Evolutionary conservation across 1,140 invertebrate species (phyloP).

Genomic region (Tyrophagus putrescentiae): DNA sequence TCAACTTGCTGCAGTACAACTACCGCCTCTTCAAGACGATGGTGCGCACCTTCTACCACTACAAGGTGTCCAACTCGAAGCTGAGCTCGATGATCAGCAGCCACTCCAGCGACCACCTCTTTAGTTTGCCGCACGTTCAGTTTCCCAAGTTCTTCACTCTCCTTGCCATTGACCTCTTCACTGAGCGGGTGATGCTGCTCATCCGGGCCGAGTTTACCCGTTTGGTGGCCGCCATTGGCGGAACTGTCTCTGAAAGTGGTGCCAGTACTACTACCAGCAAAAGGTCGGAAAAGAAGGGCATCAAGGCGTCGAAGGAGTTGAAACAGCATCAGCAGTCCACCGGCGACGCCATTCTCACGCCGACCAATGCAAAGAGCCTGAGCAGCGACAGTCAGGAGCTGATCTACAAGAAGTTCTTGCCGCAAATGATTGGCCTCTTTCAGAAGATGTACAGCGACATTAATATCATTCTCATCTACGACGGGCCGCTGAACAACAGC

Average conservation of each 20-base stretch:
- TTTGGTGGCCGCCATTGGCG: too few species aligned
- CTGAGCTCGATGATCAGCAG: background rate
- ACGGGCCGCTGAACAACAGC: background rate
- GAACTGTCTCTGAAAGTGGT: too few species aligned
- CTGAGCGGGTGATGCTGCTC: conserved; percentile 1
- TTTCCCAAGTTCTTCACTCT: conserved; percentile 13
- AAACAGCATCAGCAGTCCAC: background rate
- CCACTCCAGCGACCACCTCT: background rate
- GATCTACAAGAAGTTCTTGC: background rate
- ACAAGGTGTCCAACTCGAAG: background rate
- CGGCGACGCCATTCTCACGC: background rate
- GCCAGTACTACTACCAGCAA: background rate
- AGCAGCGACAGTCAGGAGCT: background rate
- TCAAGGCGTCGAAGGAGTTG: background rate
- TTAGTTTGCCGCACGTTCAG: background rate
- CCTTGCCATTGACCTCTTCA: background rate
- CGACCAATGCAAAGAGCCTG: background rate
- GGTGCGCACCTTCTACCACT: background rate
- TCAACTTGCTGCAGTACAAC: background rate
- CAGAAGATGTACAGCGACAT: conserved; percentile 4
- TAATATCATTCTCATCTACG: background rate
- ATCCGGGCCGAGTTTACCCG: background rate
- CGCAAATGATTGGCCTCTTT: conserved; percentile 1
- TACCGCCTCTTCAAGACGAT: conserved; percentile 7
- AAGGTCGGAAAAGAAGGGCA: too few species aligned